Evolutionary conservation across 2,797 vertebrate genomes (phyloP).

Genomic region (Lagodon rhomboides): DNA sequence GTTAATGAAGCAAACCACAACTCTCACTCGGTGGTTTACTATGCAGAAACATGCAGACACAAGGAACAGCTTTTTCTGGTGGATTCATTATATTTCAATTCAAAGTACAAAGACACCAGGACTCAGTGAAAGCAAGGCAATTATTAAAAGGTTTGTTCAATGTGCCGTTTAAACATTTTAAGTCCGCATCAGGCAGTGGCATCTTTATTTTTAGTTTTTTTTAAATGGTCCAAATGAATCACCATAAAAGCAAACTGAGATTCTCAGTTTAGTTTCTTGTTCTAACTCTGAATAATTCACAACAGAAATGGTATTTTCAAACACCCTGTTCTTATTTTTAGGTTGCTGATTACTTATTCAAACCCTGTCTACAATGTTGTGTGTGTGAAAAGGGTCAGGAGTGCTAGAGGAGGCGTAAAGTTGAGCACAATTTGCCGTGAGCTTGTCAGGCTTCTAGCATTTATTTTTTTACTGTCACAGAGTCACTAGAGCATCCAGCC

Average conservation of each 20-base stretch:
- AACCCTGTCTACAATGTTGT: conserved; percentile 16
- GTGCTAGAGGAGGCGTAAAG: conserved; percentile 11
- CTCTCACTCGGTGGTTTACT: conserved; percentile 27
- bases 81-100: conserved; percentile 40
- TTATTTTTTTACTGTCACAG: conserved; percentile 29
- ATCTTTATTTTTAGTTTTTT: conserved; percentile 23
- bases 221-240: conserved; percentile 10
- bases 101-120: conserved; percentile 29
- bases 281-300: conserved; percentile 67
- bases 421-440: conserved; percentile 29
- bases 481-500: neutral
- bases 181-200: neutral
- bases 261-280: conserved; percentile 23
- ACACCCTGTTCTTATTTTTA: conserved; percentile 58
- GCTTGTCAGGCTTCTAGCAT: neutral
- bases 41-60: conserved; percentile 36
- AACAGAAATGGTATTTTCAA: conserved; percentile 46
- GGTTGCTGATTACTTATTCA: conserved; percentile 60
- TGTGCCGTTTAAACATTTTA: conserved; percentile 10
- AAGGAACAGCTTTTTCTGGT: conserved; percentile 26
- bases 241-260: conserved; percentile 43
- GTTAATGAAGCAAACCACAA: conserved; percentile 64
- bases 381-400: conserved; percentile 36
- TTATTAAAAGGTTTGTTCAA: conserved; percentile 28
- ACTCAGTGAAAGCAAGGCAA: neutral